phyloP scores from a whole-genome alignment of 2,113 vertebrate genomes.

The Anhinga rufa region DNA sequence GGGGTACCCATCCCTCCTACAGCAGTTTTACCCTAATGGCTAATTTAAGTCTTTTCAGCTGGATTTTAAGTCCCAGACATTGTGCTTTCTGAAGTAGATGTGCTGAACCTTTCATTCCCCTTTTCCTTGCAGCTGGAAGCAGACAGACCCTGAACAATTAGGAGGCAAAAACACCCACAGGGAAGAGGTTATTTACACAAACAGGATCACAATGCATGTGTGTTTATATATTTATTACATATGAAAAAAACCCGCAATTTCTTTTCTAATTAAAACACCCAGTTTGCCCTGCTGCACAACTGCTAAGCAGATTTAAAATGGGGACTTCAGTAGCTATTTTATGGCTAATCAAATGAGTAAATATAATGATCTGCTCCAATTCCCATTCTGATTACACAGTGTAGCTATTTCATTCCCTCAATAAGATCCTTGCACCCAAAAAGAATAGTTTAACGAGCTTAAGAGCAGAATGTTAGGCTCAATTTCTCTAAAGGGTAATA shows the following conservation, averaged over 20 bases:
- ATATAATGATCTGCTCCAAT: conserved; percentile 72
- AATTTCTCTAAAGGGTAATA: conserved; percentile 71
- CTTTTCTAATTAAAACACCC: conserved; percentile 60
- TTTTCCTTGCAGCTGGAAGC: not conserved
- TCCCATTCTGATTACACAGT: conserved; percentile 68
- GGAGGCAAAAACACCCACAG: conserved; percentile 3
- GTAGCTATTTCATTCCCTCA: conserved; percentile 69
- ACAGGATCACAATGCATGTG: not conserved
- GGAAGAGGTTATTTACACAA: conserved; percentile 56
- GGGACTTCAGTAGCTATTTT: conserved; percentile 58
- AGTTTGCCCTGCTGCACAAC: conserved; percentile 60
- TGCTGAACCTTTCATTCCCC: not conserved
- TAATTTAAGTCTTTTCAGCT: not conserved
- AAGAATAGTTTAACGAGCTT: conserved; percentile 69
- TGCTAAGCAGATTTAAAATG: conserved; percentile 58
- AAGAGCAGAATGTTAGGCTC: conserved; percentile 74
- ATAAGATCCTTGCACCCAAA: conserved; percentile 67
- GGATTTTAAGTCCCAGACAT: not conserved
- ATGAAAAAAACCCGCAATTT: not conserved
- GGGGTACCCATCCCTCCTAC: not conserved
- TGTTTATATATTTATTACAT: conserved; percentile 46
- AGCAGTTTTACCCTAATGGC: not conserved
- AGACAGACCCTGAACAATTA: conserved; percentile 24
- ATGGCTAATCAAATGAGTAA: conserved; percentile 73
- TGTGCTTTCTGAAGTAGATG: not conserved